Evolutionary conservation across 2,888 invertebrate species (phyloP).

Genomic region (Agrotis ipsilon): DNA sequence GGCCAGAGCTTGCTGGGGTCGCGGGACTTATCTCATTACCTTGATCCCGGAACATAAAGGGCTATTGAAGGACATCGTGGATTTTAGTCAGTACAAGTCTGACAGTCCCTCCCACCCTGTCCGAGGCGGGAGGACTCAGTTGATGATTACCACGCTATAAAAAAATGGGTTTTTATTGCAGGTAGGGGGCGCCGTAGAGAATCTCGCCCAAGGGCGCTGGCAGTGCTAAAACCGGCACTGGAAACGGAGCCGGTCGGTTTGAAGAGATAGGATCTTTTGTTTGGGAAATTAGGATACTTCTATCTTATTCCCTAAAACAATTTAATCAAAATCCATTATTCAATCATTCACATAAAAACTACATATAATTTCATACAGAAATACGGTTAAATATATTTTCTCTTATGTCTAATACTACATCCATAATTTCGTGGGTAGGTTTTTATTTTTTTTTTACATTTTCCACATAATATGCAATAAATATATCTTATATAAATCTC

Average conservation of each 20-base stretch:
- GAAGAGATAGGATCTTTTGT: constrained; percentile 35
- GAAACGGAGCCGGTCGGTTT: neutral
- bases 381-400: constrained; percentile 91
- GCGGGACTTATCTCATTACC: too few relatives aligned
- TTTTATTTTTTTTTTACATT: constrained; percentile 87
- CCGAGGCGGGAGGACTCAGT: too few relatives aligned
- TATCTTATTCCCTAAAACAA: constrained; percentile 86
- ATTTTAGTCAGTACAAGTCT: too few relatives aligned
- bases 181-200: too few relatives aligned
- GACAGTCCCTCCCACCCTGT: too few relatives aligned
- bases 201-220: too few relatives aligned
- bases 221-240: too few relatives aligned
- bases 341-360: constrained; percentile 90
- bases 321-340: constrained; percentile 90
- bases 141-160: too few relatives aligned
- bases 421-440: constrained; percentile 84
- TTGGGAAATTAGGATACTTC: constrained; percentile 76
- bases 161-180: too few relatives aligned
- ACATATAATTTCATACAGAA: constrained; percentile 92
- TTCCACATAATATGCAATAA: constrained; percentile 87
- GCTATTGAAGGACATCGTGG: too few relatives aligned
- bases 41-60: too few relatives aligned
- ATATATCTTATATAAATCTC: constrained; percentile 86
- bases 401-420: constrained; percentile 88
- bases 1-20: too few relatives aligned